Evolutionary conservation across 2,888 invertebrate species (phyloP).

Genomic region (Conistra vaccinii): DNA sequence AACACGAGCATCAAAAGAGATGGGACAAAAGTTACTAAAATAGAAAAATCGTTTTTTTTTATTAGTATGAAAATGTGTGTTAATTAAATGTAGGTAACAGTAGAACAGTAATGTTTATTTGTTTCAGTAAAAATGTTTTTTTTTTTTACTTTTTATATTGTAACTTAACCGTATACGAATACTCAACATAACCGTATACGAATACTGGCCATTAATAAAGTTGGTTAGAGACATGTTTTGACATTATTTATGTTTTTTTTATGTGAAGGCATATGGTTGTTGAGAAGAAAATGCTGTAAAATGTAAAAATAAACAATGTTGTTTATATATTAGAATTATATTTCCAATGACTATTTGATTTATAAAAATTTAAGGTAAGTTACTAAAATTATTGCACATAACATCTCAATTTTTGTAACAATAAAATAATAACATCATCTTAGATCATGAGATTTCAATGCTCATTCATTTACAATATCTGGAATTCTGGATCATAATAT

Average conservation of each 20-base stretch:
- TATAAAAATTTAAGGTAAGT: constrained; percentile 26
- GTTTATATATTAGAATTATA: constrained; percentile 23
- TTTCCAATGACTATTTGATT: constrained; percentile 34
- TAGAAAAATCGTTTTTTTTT: background rate
- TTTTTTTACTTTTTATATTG: background rate
- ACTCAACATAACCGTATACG: no score
- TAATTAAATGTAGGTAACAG: background rate
- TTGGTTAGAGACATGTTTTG: background rate
- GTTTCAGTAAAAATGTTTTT: background rate
- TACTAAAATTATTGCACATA: background rate
- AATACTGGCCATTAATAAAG: constrained; percentile 39
- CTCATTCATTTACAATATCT: background rate
- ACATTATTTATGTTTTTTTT: constrained; percentile 20
- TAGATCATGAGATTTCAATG: background rate
- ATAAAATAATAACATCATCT: background rate
- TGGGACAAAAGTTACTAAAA: constrained; percentile 25
- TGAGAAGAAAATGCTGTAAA: constrained; percentile 44
- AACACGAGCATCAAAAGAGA: constrained; percentile 12
- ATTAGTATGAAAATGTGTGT: background rate
- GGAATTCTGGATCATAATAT: no score
- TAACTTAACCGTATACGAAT: background rate
- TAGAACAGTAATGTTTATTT: background rate
- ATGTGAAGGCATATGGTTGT: background rate
- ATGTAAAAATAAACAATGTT: constrained; percentile 53
- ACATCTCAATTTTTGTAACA: background rate